Evolutionary conservation across 2,888 invertebrate species (phyloP).

Genomic region (Xestobium rufovillosum): DNA sequence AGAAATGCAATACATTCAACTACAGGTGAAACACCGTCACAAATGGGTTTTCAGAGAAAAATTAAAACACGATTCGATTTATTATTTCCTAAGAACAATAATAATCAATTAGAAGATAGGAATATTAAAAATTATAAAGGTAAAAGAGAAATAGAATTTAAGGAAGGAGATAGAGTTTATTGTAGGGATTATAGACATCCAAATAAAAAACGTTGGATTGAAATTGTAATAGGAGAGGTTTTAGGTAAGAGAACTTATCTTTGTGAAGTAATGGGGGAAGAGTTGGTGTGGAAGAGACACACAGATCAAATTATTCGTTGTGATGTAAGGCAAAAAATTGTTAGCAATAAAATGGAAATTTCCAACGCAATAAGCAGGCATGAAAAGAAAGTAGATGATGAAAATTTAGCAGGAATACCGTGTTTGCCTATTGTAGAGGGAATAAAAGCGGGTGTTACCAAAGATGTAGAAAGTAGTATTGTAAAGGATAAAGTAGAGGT

Average conservation of each 20-base stretch:
- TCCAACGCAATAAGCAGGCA: too few species aligned
- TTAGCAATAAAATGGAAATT: too few species aligned
- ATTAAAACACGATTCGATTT: too few species aligned
- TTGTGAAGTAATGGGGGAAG: background rate
- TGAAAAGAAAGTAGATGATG: too few species aligned
- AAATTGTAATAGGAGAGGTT: background rate
- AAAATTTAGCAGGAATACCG: too few species aligned
- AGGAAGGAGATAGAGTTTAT: constrained; percentile 6
- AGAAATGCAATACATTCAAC: constrained; percentile 14
- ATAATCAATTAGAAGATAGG: too few species aligned
- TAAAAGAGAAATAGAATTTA: constrained; percentile 1
- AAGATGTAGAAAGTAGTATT: too few species aligned
- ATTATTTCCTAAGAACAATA: too few species aligned
- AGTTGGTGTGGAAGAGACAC: constrained; percentile 8
- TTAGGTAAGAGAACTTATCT: constrained; percentile 6
- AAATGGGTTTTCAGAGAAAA: constrained; percentile 10
- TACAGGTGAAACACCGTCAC: constrained; percentile 12
- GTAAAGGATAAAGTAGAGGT: too few species aligned
- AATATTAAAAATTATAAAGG: constrained; percentile 9
- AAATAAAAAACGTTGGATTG: constrained; percentile 3
- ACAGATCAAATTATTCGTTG: constrained; percentile 7
- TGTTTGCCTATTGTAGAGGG: too few species aligned
- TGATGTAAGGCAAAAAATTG: too few species aligned
- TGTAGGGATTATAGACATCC: constrained; percentile 10
- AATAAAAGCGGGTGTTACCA: too few species aligned